phyloP scores from a whole-genome alignment of 1,140 invertebrate genomes.

The Saxidomus purpurata region DNA sequence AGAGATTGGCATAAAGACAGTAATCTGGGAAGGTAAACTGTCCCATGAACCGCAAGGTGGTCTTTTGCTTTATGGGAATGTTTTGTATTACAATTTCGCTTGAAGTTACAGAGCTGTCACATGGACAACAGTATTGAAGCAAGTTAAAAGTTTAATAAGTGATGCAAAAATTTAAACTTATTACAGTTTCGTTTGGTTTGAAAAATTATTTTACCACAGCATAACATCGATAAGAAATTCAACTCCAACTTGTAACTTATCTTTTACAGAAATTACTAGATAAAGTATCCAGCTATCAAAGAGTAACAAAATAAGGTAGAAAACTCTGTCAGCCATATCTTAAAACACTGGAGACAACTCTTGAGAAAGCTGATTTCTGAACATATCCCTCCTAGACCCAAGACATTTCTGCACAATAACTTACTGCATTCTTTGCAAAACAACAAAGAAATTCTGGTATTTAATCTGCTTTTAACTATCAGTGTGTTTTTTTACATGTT shows the following conservation, averaged over 20 bases:
- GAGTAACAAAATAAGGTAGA: no score
- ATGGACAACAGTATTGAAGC: no score
- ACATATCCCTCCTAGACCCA: background rate
- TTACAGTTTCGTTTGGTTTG: no score
- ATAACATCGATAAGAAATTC: no score
- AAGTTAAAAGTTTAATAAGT: no score
- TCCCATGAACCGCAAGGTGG: background rate
- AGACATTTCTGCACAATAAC: background rate
- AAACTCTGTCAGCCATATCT: background rate
- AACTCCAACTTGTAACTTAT: no score
- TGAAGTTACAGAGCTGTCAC: no score
- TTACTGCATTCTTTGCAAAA: background rate
- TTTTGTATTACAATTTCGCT: background rate
- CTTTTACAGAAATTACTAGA: no score
- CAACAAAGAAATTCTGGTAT: conserved; percentile 11
- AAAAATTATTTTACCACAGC: no score
- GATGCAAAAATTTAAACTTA: no score
- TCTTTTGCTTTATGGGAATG: background rate
- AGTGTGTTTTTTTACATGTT: background rate
- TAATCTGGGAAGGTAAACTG: background rate
- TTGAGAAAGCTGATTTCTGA: background rate
- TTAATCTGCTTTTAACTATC: background rate
- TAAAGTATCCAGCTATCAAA: no score
- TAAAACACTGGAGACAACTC: background rate
- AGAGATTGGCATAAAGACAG: background rate